These are phyloP conservation scores for Molossus molossus DNA, from an alignment of 2,797 vertebrate species.

Conservation along the genomic window DNA sequence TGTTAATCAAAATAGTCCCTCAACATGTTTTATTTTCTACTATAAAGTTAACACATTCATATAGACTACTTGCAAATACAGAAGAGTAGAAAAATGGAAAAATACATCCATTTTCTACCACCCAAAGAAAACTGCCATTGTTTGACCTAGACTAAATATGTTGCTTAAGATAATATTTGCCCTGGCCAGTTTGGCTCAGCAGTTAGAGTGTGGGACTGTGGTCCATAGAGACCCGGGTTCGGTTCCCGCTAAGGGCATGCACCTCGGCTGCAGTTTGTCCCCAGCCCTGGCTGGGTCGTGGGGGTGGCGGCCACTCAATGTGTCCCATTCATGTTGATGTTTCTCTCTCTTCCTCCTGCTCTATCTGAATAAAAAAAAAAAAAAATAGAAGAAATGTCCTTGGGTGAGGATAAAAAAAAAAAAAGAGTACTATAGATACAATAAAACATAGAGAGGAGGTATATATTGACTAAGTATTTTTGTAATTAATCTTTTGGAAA, in stretches of 20 bases:
- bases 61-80: slow-evolving; percentile 39
- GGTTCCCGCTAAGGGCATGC: too few relatives aligned
- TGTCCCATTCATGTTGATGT: too few relatives aligned
- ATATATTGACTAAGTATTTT: slow-evolving; percentile 12
- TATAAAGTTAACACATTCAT: slow-evolving; percentile 29
- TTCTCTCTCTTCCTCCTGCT: too few relatives aligned
- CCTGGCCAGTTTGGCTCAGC: too few relatives aligned
- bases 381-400: too few relatives aligned
- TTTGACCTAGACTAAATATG: slow-evolving; percentile 20
- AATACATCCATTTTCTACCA: slow-evolving; percentile 15
- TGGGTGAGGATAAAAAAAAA: too few relatives aligned
- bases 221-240: too few relatives aligned
- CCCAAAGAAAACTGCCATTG: slow-evolving; percentile 33
- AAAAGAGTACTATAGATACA: background rate
- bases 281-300: too few relatives aligned
- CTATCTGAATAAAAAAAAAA: too few relatives aligned
- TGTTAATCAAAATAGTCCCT: background rate
- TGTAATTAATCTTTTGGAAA: slow-evolving; percentile 41
- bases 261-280: too few relatives aligned
- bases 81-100: slow-evolving; percentile 55
- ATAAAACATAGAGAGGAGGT: slow-evolving; percentile 26
- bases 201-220: too few relatives aligned
- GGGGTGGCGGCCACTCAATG: too few relatives aligned
- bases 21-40: slow-evolving; percentile 52
- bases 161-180: background rate